Evolutionary conservation across 2,888 invertebrate genomes (phyloP).

Genomic region (Aspidiotus rigidus): DNA sequence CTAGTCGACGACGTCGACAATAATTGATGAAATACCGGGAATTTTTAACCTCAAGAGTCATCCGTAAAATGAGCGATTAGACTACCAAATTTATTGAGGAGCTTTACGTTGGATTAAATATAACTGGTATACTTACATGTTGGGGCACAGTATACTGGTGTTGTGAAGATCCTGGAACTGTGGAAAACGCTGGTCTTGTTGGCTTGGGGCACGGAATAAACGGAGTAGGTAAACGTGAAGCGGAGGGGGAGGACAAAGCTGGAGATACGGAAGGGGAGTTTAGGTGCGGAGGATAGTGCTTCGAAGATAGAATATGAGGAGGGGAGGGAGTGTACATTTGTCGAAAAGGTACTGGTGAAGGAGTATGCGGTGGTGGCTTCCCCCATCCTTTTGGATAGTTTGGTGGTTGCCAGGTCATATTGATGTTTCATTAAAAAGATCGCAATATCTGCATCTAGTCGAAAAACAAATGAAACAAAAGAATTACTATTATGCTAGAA

Average conservation of each 20-base stretch:
- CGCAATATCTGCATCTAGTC: too few relatives aligned
- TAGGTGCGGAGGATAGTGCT: conserved; percentile 22
- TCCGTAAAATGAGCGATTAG: too few relatives aligned
- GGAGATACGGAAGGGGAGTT: conserved; percentile 31
- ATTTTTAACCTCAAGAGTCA: too few relatives aligned
- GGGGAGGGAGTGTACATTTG: conserved; percentile 37
- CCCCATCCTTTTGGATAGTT: conserved; percentile 36
- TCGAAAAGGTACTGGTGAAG: conserved; percentile 37
- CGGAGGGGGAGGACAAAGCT: conserved; percentile 36
- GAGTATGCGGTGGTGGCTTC: conserved; percentile 33
- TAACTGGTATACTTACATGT: not conserved
- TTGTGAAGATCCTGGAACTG: conserved; percentile 7
- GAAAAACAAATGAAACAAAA: too few relatives aligned
- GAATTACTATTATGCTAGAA: too few relatives aligned
- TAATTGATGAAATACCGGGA: too few relatives aligned
- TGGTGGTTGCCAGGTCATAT: conserved; percentile 34
- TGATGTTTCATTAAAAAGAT: not conserved
- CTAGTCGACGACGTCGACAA: too few relatives aligned
- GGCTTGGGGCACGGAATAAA: conserved; percentile 58
- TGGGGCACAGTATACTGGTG: not conserved
- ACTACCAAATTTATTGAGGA: not conserved
- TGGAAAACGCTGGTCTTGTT: conserved; percentile 49
- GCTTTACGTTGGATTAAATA: not conserved
- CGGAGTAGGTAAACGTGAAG: conserved; percentile 42
- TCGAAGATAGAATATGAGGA: conserved; percentile 34